phyloP scores from a whole-genome alignment of 1,140 invertebrate genomes.

The Patella vulgata region DNA sequence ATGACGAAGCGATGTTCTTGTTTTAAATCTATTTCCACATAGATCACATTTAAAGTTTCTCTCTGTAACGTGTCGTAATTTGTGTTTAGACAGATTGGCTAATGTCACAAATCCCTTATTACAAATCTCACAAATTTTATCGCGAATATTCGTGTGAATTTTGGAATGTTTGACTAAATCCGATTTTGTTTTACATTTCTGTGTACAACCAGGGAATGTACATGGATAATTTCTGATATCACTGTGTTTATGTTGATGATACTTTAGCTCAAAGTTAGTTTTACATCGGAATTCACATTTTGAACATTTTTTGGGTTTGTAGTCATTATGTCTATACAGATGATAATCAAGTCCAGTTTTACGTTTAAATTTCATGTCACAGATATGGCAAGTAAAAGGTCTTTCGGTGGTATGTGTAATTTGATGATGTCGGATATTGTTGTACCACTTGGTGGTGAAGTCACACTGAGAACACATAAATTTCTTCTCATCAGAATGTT shows the following conservation, averaged over 20 bases:
- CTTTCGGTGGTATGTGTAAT: slow-evolving; percentile 34
- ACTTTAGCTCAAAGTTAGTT: slow-evolving; percentile 45
- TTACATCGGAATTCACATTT: slow-evolving; percentile 48
- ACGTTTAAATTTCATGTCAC: slow-evolving; percentile 38
- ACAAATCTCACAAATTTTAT: slow-evolving; percentile 38
- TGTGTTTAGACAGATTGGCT: slow-evolving; percentile 34
- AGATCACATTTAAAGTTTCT: slow-evolving; percentile 41
- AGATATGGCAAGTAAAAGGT: slow-evolving; percentile 36
- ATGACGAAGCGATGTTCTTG: slow-evolving; percentile 32
- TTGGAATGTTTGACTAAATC: slow-evolving; percentile 46
- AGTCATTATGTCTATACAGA: slow-evolving; percentile 40
- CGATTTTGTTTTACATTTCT: slow-evolving; percentile 42
- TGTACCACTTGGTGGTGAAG: slow-evolving; percentile 40
- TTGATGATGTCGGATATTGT: slow-evolving; percentile 38
- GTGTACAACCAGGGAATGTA: slow-evolving; percentile 39
- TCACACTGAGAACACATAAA: slow-evolving; percentile 44
- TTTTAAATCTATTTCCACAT: slow-evolving; percentile 37
- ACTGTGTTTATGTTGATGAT: slow-evolving; percentile 44
- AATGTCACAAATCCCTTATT: slow-evolving; percentile 38
- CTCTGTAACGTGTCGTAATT: slow-evolving; percentile 28
- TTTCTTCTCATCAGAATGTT: slow-evolving; percentile 40
- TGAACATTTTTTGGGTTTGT: slow-evolving; percentile 42
- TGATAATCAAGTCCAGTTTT: slow-evolving; percentile 38
- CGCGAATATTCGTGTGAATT: slow-evolving; percentile 30
- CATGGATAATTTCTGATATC: slow-evolving; percentile 40